Conservation (phyloP, 23 tunicate genomes). For the Pegea sp. region DNA sequence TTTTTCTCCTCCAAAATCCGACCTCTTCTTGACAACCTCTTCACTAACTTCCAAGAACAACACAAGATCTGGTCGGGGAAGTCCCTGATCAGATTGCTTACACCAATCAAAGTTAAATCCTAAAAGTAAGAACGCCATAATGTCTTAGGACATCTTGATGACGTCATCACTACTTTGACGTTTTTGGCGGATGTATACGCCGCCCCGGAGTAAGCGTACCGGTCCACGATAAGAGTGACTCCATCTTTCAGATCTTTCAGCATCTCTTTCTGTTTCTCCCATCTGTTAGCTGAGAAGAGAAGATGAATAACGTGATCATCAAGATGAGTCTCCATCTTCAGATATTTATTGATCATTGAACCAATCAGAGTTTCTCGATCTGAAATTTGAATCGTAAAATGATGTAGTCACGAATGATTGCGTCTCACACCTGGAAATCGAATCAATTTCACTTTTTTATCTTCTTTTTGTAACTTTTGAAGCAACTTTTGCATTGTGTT, state of each 20-base stretch:
- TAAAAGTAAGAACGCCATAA: not conserved
- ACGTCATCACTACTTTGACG: no score
- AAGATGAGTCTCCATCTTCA: constrained; percentile 10
- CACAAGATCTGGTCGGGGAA: constrained; percentile 72
- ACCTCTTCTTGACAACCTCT: constrained; percentile 26
- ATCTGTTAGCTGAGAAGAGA: constrained; percentile 59
- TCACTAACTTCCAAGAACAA: constrained; percentile 27
- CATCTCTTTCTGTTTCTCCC: constrained; percentile 41
- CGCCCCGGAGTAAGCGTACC: constrained; percentile 89
- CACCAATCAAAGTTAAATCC: constrained; percentile 65
- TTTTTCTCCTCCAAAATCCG: constrained; percentile 66
- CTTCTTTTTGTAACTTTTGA: constrained; percentile 5
- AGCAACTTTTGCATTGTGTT: constrained; percentile 75
- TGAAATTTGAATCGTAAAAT: constrained; percentile 13
- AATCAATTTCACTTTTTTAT: constrained; percentile 18
- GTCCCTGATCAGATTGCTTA: constrained; percentile 44
- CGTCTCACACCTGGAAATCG: constrained; percentile 59
- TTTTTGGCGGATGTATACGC: constrained; percentile 68
- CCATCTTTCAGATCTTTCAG: constrained; percentile 27
- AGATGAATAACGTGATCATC: constrained; percentile 72
- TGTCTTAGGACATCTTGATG: no score
- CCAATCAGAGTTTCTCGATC: constrained; percentile 62
- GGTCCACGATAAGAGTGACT: constrained; percentile 42
- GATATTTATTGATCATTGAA: constrained; percentile 23
- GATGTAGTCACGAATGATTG: no score